Evolutionary conservation across 2,888 invertebrate genomes (phyloP).

Genomic region (Elysia crispata): DNA sequence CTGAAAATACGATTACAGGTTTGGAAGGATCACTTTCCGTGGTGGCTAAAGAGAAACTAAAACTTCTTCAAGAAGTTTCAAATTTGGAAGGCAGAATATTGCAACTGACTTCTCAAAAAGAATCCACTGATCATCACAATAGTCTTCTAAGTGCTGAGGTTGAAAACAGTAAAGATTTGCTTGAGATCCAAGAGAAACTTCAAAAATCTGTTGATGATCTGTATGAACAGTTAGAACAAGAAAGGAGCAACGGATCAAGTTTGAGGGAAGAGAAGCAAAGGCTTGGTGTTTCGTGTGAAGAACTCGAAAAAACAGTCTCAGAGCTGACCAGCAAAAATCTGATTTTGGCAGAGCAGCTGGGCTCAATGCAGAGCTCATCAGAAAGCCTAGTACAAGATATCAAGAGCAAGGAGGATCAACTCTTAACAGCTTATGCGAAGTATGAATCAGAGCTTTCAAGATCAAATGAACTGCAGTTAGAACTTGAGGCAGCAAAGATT

Average conservation of each 20-base stretch:
- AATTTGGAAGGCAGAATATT: neutral
- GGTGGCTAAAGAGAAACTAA: slow-evolving; percentile 21
- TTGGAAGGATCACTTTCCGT: slow-evolving; percentile 18
- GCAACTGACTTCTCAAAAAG: slow-evolving; percentile 10
- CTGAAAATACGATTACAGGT: slow-evolving; percentile 12
- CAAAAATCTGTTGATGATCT: slow-evolving; percentile 26
- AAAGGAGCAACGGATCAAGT: neutral
- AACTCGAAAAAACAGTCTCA: slow-evolving; percentile 28
- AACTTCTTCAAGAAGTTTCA: neutral
- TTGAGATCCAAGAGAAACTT: slow-evolving; percentile 13
- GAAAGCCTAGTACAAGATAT: neutral
- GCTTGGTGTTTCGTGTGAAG: neutral
- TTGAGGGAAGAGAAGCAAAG: slow-evolving; percentile 12
- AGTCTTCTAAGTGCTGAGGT: neutral
- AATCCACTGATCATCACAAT: neutral
- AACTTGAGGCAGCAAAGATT: slow-evolving; percentile 17
- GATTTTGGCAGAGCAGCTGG: neutral
- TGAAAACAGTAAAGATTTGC: slow-evolving; percentile 2
- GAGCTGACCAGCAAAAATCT: slow-evolving; percentile 18
- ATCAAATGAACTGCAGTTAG: slow-evolving; percentile 4
- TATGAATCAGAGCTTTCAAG: slow-evolving; percentile 16
- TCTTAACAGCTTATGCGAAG: neutral
- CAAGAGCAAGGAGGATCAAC: too few species aligned
- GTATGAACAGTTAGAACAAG: slow-evolving; percentile 18
- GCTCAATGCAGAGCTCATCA: neutral